Evolutionary conservation across 2,888 invertebrate genomes (phyloP).

Genomic region (Liopterus haemorrhoidalis): DNA sequence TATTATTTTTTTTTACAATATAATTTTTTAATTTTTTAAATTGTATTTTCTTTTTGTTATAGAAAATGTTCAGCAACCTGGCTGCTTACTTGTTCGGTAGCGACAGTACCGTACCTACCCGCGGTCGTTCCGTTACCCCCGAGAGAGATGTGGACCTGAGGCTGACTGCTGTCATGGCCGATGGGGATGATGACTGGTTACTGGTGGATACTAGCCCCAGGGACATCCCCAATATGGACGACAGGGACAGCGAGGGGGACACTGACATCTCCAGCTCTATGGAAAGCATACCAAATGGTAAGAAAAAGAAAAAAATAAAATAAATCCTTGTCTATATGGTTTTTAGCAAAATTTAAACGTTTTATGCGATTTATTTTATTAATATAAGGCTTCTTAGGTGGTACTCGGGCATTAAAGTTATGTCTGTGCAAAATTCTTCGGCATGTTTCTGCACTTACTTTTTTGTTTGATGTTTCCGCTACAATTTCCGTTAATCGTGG

Average conservation of each 20-base stretch:
- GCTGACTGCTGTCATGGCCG: constrained; percentile 42
- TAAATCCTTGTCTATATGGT: no score
- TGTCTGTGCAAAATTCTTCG: not conserved
- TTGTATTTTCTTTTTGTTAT: constrained; percentile 21
- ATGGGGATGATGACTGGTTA: constrained; percentile 54
- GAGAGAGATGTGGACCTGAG: constrained; percentile 35
- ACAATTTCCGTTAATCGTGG: no score
- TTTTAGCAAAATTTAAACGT: no score
- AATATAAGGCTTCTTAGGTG: no score
- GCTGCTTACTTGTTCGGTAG: constrained; percentile 49
- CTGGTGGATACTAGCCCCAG: constrained; percentile 52
- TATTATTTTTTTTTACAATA: no score
- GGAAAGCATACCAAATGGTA: constrained; percentile 34
- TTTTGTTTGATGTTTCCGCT: no score
- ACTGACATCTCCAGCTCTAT: constrained; percentile 38
- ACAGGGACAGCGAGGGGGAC: constrained; percentile 42
- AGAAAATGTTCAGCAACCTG: constrained; percentile 56
- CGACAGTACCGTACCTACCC: constrained; percentile 28
- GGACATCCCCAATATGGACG: constrained; percentile 32
- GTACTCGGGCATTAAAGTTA: not conserved
- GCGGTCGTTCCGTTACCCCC: constrained; percentile 22
- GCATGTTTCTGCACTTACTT: no score
- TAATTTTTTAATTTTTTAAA: no score
- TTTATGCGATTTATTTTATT: no score
- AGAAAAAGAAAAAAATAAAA: no score